Evolutionary conservation across 2,113 vertebrate species (phyloP).

Genomic region (Hippocampus comes): DNA sequence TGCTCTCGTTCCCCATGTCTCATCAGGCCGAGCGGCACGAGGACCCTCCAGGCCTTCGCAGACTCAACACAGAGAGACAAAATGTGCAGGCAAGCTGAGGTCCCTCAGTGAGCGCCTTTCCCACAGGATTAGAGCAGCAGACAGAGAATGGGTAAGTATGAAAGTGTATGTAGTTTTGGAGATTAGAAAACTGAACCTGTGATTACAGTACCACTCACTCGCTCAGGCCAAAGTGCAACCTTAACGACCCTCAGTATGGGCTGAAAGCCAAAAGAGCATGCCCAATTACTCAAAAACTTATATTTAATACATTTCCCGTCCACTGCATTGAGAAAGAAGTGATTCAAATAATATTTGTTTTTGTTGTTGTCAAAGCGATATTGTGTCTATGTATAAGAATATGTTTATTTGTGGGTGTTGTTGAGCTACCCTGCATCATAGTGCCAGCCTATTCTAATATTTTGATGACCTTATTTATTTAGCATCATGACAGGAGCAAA

Average conservation of each 20-base stretch:
- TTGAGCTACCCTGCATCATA: not conserved
- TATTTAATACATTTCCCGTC: not conserved
- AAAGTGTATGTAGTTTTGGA: constrained; percentile 13
- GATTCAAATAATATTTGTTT: not conserved
- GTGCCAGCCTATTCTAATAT: not conserved
- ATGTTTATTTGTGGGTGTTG: not conserved
- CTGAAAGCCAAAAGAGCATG: constrained; percentile 5
- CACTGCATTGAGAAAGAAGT: not conserved
- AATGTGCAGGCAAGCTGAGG: constrained; percentile 10
- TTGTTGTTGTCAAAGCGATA: not conserved
- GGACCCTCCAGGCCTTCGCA: constrained; percentile 6
- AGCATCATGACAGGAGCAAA: not conserved
- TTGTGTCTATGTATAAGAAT: not conserved
- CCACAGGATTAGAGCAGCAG: constrained; percentile 46
- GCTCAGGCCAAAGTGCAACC: constrained; percentile 47
- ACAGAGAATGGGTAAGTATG: constrained; percentile 18
- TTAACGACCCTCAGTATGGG: constrained; percentile 13
- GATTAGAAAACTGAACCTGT: constrained; percentile 39
- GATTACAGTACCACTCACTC: constrained; percentile 23
- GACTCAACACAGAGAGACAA: constrained; percentile 4
- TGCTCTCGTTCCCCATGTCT: constrained; percentile 77
- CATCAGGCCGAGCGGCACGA: constrained; percentile 35
- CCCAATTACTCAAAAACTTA: not conserved
- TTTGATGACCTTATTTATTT: not conserved
- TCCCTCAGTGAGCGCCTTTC: constrained; percentile 23